phyloP scores from a whole-genome alignment of 2,888 invertebrate species.

The Machimus atricapillus region DNA sequence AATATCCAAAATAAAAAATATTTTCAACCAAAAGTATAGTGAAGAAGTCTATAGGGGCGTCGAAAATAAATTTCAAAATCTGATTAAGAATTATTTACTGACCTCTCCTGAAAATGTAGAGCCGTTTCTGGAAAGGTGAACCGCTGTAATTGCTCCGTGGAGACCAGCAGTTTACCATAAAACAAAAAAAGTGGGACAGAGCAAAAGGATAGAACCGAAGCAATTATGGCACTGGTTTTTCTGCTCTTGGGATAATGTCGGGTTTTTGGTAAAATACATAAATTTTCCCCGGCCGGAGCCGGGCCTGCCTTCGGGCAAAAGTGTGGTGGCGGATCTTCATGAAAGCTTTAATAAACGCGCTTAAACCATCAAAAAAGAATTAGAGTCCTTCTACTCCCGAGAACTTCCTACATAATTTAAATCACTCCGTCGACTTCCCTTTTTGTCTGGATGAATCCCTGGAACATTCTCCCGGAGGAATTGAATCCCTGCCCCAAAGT shows the following conservation, averaged over 20 bases:
- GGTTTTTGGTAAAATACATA: slow-evolving; percentile 2
- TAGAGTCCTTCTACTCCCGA: neutral
- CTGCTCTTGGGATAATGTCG: neutral
- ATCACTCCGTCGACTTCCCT: neutral
- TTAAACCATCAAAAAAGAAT: slow-evolving; percentile 9
- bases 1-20: neutral
- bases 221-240: slow-evolving; percentile 13
- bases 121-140: neutral
- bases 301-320: neutral
- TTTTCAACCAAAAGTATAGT: neutral
- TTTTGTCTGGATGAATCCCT: neutral
- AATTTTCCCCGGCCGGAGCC: neutral
- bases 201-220: neutral
- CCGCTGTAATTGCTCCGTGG: neutral
- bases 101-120: neutral
- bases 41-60: neutral
- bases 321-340: neutral
- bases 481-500: neutral
- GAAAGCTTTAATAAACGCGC: neutral
- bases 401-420: neutral
- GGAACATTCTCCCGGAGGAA: neutral
- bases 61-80: slow-evolving; percentile 19
- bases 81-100: slow-evolving; percentile 11
- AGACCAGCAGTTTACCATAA: neutral
- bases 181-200: neutral